Percentiles rank a stretch among this genome's conserved stretches.
phyloP scores from a whole-genome alignment of 1,140 invertebrate species.

The Brachionus manjavacas region DNA sequence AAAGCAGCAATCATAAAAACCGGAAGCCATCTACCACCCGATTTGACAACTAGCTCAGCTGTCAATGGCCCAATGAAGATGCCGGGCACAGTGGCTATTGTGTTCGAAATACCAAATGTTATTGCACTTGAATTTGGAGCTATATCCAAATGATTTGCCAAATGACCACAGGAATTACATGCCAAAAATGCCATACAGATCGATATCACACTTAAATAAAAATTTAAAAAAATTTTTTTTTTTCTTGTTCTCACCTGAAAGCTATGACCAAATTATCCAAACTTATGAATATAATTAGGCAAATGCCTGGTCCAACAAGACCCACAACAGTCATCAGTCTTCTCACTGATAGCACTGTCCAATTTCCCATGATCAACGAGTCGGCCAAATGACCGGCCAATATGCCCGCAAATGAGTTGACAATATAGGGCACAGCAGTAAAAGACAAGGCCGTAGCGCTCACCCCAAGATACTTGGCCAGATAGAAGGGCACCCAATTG shows the following conservation, averaged over 20 bases:
- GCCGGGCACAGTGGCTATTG: constrained; percentile 72
- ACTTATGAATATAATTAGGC: constrained; percentile 69
- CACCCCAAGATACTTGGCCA: constrained; percentile 66
- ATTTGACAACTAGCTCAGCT: constrained; percentile 69
- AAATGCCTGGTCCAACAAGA: constrained; percentile 69
- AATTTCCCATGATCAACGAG: constrained; percentile 64
- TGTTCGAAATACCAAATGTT: constrained; percentile 75
- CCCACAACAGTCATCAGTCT: constrained; percentile 72
- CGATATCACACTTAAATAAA: constrained; percentile 64
- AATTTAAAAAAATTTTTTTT: neutral
- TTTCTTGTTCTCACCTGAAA: constrained; percentile 62
- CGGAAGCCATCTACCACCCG: constrained; percentile 70
- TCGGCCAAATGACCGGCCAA: constrained; percentile 71
- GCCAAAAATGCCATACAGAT: constrained; percentile 73
- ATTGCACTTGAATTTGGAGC: constrained; percentile 74
- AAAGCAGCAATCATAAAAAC: constrained; percentile 70
- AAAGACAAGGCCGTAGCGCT: constrained; percentile 70
- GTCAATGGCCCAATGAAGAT: constrained; percentile 73
- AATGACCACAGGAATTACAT: constrained; percentile 72
- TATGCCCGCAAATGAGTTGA: constrained; percentile 70
- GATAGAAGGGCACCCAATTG: constrained; percentile 75
- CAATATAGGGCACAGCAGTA: constrained; percentile 71
- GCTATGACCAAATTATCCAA: constrained; percentile 69
- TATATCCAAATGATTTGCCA: constrained; percentile 74
- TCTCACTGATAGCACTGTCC: constrained; percentile 69